phyloP scores from a whole-genome alignment of 2,888 invertebrate genomes.

The Drosophila birchii region DNA sequence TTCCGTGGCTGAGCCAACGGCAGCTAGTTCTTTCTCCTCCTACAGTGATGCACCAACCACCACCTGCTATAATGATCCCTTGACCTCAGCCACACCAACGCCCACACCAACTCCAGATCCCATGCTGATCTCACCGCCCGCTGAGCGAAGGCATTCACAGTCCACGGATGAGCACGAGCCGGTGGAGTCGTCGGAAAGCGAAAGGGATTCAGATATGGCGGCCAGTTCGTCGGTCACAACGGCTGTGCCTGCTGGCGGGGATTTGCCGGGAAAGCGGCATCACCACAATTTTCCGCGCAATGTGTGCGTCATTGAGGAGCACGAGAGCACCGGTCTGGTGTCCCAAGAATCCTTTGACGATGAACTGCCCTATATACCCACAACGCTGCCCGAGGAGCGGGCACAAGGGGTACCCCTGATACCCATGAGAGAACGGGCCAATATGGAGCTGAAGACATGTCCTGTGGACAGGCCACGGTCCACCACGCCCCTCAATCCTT shows the following conservation, averaged over 20 bases:
- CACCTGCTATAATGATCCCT: conserved; percentile 10
- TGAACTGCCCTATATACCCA: conserved; percentile 94
- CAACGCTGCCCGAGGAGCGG: conserved; percentile 94
- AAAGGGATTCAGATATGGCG: conserved; percentile 88
- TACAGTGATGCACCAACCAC: conserved; percentile 5
- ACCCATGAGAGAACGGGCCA: conserved; percentile 90
- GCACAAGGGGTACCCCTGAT: conserved; percentile 92
- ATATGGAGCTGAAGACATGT: conserved; percentile 88
- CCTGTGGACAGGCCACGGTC: conserved; percentile 91
- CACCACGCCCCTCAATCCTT: conserved; percentile 90
- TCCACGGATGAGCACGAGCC: conserved; percentile 85
- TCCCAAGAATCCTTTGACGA: conserved; percentile 93
- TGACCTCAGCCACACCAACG: neutral
- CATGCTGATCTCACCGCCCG: conserved; percentile 14
- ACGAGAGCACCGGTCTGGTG: conserved; percentile 91
- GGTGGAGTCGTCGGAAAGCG: conserved; percentile 89
- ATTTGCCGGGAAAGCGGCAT: conserved; percentile 76
- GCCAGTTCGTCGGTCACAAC: conserved; percentile 69
- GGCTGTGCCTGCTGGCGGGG: conserved; percentile 68
- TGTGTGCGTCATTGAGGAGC: conserved; percentile 86
- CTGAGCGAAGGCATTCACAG: conserved; percentile 40
- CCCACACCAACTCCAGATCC: neutral
- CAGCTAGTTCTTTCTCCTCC: neutral
- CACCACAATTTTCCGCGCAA: conserved; percentile 86
- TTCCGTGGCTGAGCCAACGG: neutral